phyloP scores from a whole-genome alignment of 2,113 vertebrate genomes.

The Aleadryas rufinucha region DNA sequence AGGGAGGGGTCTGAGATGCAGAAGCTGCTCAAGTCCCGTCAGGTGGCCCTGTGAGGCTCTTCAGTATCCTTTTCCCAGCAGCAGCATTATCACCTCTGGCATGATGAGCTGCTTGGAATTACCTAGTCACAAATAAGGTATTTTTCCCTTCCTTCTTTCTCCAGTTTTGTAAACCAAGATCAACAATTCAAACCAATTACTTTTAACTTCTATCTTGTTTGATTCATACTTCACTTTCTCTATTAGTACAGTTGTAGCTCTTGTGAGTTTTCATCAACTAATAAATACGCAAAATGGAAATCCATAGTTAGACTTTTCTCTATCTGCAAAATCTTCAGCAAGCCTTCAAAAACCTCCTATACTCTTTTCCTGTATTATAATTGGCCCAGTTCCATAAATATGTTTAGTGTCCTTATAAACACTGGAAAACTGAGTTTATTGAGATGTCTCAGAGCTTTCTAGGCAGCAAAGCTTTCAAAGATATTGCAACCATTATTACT shows the following conservation, averaged over 20 bases:
- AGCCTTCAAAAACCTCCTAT: neutral
- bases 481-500: neutral
- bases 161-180: neutral
- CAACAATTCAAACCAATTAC: neutral
- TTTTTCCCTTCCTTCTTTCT: neutral
- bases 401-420: neutral
- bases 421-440: neutral
- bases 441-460: neutral
- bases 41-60: neutral
- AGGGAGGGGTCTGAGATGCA: neutral
- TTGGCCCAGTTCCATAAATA: neutral
- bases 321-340: neutral
- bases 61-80: neutral
- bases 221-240: neutral
- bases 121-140: neutral
- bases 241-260: neutral
- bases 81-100: neutral
- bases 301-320: neutral
- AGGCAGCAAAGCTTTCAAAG: neutral
- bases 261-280: neutral
- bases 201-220: neutral
- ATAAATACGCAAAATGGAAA: neutral
- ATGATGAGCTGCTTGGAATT: neutral
- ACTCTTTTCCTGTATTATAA: neutral
- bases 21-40: neutral